Conservation (phyloP, 2,797 vertebrate genomes). For the Lepilemur ruficaudatus region DNA sequence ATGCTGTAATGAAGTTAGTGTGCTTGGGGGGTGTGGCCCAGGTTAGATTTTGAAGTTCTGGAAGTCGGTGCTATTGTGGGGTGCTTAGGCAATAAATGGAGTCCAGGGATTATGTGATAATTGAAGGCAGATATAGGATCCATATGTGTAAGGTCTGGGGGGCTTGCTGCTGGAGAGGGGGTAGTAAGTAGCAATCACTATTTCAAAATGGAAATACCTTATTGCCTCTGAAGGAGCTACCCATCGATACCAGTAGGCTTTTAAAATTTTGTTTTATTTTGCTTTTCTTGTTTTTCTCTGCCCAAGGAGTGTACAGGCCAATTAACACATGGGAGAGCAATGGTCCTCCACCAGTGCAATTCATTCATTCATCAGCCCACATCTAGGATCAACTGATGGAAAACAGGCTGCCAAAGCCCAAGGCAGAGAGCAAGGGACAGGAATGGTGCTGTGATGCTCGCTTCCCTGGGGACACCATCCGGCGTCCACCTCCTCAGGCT, state of each 20-base stretch:
- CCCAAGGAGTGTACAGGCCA: neutral
- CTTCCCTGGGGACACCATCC: neutral
- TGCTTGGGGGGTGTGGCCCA: neutral
- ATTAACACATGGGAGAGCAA: neutral
- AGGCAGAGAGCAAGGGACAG: neutral
- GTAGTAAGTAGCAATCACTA: neutral
- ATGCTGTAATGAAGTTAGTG: neutral
- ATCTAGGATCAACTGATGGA: accelerated
- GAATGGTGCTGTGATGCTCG: accelerated
- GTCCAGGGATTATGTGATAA: no score
- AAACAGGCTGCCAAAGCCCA: neutral
- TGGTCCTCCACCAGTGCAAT: neutral
- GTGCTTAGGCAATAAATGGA: neutral
- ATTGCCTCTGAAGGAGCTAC: neutral
- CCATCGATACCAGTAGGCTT: neutral
- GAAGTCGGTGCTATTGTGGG: neutral
- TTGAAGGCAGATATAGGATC: neutral
- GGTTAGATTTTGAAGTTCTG: neutral
- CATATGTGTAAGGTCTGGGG: accelerated
- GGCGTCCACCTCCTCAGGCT: neutral
- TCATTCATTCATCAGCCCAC: neutral
- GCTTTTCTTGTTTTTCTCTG: neutral
- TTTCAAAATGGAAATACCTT: neutral
- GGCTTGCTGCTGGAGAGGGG: accelerated
- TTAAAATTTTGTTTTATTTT: neutral